Evolutionary conservation across 2,113 vertebrate genomes (phyloP), one percentile per base, ranked within the genome.

Genomic region (Zosterops pallidus): DNA sequence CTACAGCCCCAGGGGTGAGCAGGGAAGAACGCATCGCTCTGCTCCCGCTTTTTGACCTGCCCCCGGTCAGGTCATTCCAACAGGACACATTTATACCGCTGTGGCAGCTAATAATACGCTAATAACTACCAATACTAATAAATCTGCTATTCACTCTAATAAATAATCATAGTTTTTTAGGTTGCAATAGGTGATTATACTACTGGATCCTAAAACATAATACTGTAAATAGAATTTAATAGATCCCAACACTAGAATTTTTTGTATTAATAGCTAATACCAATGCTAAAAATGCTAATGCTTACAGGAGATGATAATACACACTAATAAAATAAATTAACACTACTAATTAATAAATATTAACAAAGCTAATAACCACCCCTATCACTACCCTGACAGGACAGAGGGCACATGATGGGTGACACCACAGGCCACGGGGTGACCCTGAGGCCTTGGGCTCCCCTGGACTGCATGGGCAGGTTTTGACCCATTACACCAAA

Each of bases 1-100:
- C 20, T 0, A 0, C 39, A 16, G 6, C 35, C 55, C n/a, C 2
- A 8, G 5, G 20, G 4, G 10, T 0, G 21, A 1, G 2, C 20
- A 12, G 2, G 20, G 12, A 10, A 18, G 4, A 28, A 24, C 10
- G 14, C 39, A 57, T 12, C 3, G 5, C 9, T 2, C 52, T 37
- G 26, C 65, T 55, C 65, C 79, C 19, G 20, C 33, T 25, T 44
- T 13, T 8, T 14, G 19, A 21, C 17, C 8, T 2, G 22, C 4
- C 46, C 24, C 8, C 7, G 52, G 5, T 13, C 37, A 13, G 18
- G 10, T 22, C 75, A n/a, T 39, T 39, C 37, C 31, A 44, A 37
- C 5, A 56, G 29, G 41, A 26, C 41, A 41, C 11, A 14, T 14
- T 26, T 26, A 26, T 23, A 35, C 14, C 18, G 12, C 41, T 55